phyloP scores from a whole-genome alignment of 2,888 invertebrate genomes.

The Ochropacha duplaris region DNA sequence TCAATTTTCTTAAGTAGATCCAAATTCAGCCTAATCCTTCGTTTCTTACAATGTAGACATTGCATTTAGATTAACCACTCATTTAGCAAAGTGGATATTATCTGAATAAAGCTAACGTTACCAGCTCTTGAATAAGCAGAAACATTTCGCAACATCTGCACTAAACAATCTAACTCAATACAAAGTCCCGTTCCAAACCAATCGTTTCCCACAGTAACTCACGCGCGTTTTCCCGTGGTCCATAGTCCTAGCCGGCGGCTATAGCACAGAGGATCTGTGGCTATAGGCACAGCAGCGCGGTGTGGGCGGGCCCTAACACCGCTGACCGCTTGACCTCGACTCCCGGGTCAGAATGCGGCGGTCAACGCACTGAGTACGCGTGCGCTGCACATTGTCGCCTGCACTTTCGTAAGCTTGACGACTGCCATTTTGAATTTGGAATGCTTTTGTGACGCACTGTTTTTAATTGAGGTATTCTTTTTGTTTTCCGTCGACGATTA shows the following conservation, averaged over 20 bases:
- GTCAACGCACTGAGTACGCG: conserved; percentile 61
- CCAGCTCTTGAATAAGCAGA: neutral
- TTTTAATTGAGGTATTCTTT: conserved; percentile 9
- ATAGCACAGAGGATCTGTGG: conserved; percentile 16
- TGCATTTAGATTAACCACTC: too few species aligned
- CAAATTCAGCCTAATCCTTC: too few species aligned
- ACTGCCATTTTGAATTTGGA: conserved; percentile 31
- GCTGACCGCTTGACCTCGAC: conserved; percentile 76
- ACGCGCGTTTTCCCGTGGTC: conserved; percentile 2
- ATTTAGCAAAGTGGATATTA: too few species aligned
- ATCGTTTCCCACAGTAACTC: conserved; percentile 34
- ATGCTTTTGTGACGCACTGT: conserved; percentile 19
- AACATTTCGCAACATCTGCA: neutral
- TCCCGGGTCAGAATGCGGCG: conserved; percentile 55
- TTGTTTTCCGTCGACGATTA: neutral
- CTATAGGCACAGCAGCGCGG: conserved; percentile 22
- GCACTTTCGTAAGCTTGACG: conserved; percentile 51
- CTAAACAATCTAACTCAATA: neutral
- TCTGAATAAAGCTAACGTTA: neutral
- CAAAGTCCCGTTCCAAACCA: conserved; percentile 36
- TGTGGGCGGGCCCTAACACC: conserved; percentile 58
- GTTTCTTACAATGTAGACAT: too few species aligned
- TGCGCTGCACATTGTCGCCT: conserved; percentile 56
- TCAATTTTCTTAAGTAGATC: too few species aligned
- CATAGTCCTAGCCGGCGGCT: conserved; percentile 37